Evolutionary conservation across 2,113 vertebrate species (phyloP), one percentile per base, ranked within the genome.

Genomic region (Sterrhoptilus dennistouni): DNA sequence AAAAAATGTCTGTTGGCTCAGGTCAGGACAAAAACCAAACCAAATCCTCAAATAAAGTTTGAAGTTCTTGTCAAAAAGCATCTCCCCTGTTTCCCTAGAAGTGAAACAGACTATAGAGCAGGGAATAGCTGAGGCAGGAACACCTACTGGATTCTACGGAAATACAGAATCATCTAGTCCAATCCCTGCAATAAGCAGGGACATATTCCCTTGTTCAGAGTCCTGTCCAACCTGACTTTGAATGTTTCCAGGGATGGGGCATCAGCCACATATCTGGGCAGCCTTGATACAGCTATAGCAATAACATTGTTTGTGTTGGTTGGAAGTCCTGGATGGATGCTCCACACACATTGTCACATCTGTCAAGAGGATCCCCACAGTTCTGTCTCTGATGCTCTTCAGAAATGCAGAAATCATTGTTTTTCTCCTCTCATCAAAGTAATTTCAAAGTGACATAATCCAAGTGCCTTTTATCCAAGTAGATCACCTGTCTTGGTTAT

Each of bases 271-370:
- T n/a, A 33, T 81, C 64, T 42, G 36, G 8, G 36, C 29, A 77
- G 33, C 42, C 36, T 61, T 59, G 56, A 29, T 19, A 27, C 9
- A 80, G 71, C 7, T n/a, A 19, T 3, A 81, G 33, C 3, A 4
- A 12, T 50, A 45, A 40, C 31, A n/a, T 3, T 36, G 16, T 31
- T 52, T 12, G 9, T 13, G 14, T 14, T 29, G 28, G 42, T 24
- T 0, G 0, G 28, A 40, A 49, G 27, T n/a, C 42, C 42, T 28
- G 19, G 13, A 17, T 12, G n/a, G 75, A 36, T 27, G n/a, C 36
- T 49, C 20, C 44, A 36, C 21, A 40, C 4, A 3, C n/a, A 11
- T 15, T 35, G 20, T 19, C 88, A 53, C 49, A 9, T 25, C 36
- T 60, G 49, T 13, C 86, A 77, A 36, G 44, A 49, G 36, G 22